Percentiles rank a stretch among this genome's conserved stretches.
phyloP scores from a whole-genome alignment of 2,888 invertebrate species.

The Syrphus vitripennis region DNA sequence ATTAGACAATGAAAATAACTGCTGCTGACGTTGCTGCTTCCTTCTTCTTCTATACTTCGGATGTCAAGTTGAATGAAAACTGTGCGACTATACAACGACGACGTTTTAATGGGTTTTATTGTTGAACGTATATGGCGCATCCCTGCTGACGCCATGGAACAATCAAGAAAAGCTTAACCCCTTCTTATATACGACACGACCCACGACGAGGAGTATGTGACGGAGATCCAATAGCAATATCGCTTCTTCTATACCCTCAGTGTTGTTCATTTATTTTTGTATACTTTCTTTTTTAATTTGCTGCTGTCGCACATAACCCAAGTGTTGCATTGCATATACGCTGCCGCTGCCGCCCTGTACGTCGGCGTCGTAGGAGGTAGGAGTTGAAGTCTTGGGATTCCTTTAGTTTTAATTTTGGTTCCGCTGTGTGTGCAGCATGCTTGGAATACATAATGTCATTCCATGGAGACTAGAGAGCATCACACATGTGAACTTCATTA shows the following conservation, averaged over 20 bases:
- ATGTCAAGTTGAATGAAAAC: constrained; percentile 11
- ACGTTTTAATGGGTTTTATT: constrained; percentile 21
- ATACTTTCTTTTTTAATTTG: neutral
- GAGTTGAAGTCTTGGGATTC: neutral
- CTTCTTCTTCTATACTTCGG: neutral
- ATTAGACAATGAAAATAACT: neutral
- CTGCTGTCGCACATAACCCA: neutral
- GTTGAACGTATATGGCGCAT: neutral
- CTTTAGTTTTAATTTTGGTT: constrained; percentile 9
- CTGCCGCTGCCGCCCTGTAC: too few relatives aligned
- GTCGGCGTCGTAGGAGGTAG: constrained; percentile 10
- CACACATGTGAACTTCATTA: constrained; percentile 49
- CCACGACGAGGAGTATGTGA: too few relatives aligned
- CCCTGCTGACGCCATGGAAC: constrained; percentile 18
- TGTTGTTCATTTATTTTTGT: neutral
- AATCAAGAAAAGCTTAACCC: constrained; percentile 24
- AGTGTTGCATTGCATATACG: neutral
- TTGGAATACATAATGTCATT: constrained; percentile 48
- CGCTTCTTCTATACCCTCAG: neutral
- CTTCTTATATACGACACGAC: too few relatives aligned
- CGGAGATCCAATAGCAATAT: neutral
- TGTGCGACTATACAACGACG: neutral
- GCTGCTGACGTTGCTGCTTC: neutral
- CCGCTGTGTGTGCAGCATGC: constrained; percentile 30
- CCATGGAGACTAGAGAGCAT: neutral